Percentiles rank a stretch among this genome's conserved stretches.
Conservation (phyloP, 2,797 vertebrate genomes). For the Peromyscus attwateri region DNA sequence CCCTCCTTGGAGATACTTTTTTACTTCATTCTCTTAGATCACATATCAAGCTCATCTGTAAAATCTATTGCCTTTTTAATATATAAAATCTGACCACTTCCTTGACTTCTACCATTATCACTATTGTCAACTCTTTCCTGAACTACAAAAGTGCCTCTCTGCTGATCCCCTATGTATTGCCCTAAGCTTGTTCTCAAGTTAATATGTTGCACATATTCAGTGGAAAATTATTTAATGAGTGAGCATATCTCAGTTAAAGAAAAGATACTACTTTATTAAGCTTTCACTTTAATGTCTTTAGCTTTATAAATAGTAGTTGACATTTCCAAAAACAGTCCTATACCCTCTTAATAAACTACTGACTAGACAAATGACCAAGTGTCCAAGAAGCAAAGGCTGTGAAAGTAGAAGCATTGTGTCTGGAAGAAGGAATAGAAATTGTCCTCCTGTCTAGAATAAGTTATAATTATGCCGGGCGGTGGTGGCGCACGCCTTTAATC, state of each 20-base stretch:
- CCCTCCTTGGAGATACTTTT: neutral
- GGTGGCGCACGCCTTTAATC: no score
- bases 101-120: neutral
- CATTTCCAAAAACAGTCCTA: neutral
- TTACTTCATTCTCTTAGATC: neutral
- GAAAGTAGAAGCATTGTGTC: constrained; percentile 7
- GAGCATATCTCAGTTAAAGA: neutral
- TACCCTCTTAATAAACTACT: neutral
- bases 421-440: constrained; percentile 19
- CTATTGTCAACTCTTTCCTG: neutral
- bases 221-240: neutral
- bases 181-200: neutral
- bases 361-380: neutral
- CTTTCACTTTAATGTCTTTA: neutral
- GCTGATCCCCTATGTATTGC: neutral
- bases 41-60: neutral
- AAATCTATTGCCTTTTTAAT: neutral
- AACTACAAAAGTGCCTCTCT: neutral
- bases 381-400: constrained; percentile 34
- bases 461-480: neutral
- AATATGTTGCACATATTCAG: neutral
- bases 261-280: neutral
- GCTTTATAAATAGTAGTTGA: neutral
- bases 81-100: neutral
- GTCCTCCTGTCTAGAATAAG: neutral